phyloP scores from a whole-genome alignment of 2,797 vertebrate genomes.

The Falco cherrug region DNA sequence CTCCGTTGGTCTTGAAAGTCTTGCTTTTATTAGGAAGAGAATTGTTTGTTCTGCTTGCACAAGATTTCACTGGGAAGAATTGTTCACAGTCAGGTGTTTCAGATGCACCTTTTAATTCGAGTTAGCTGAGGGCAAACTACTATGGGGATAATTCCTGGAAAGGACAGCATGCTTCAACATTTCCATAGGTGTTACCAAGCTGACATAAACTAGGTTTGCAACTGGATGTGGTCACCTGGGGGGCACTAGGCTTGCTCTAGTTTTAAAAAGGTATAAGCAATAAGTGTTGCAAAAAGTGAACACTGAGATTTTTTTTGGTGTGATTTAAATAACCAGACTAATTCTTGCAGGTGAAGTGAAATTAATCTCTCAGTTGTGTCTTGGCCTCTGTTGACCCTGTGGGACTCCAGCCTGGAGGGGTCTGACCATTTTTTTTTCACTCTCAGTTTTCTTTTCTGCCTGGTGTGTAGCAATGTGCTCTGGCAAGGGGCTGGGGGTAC shows the following conservation, averaged over 20 bases:
- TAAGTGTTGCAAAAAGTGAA: background rate
- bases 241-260: background rate
- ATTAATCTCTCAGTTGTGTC: background rate
- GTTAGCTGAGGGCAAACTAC: background rate
- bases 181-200: background rate
- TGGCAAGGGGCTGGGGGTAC: background rate
- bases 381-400: background rate
- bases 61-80: background rate
- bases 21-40: conserved; percentile 63
- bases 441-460: background rate
- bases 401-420: background rate
- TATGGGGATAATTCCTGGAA: background rate
- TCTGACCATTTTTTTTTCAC: background rate
- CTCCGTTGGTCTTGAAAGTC: background rate
- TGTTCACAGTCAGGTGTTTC: conserved; percentile 57
- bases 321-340: background rate
- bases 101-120: background rate
- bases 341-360: conserved; percentile 5
- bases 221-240: background rate
- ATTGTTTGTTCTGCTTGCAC: conserved; percentile 50
- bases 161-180: rapidly evolving
- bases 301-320: background rate
- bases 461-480: background rate
- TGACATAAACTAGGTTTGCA: background rate
- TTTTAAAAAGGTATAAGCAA: background rate